phyloP scores from a whole-genome alignment of 2,113 vertebrate species.

The Parotia lawesii region DNA sequence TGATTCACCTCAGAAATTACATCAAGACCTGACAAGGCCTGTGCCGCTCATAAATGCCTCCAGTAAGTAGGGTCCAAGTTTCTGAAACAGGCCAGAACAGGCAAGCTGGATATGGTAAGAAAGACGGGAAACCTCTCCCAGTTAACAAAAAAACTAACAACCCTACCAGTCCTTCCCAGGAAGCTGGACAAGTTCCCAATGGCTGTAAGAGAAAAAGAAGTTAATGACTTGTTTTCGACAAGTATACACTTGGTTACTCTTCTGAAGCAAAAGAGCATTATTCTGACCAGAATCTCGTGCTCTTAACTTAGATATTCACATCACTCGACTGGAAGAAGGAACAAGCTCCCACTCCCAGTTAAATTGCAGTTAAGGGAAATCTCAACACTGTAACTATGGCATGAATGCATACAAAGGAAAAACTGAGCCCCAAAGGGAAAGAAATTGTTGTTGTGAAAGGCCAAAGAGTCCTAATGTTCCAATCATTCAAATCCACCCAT shows the following conservation, averaged over 20 bases:
- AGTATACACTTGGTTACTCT: background rate
- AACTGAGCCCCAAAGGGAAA: background rate
- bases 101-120: background rate
- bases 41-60: background rate
- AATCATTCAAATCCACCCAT: background rate
- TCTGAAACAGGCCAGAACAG: slow-evolving; percentile 14
- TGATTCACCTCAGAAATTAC: background rate
- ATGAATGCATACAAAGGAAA: background rate
- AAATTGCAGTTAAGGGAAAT: background rate
- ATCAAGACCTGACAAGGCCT: background rate
- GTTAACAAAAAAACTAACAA: background rate
- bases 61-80: background rate
- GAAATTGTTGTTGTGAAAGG: background rate
- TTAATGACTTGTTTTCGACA: slow-evolving; percentile 16
- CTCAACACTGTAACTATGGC: background rate
- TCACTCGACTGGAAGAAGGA: background rate
- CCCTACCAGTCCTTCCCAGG: background rate
- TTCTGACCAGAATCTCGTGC: background rate
- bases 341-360: background rate
- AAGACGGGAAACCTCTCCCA: background rate
- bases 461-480: background rate
- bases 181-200: background rate
- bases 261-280: background rate
- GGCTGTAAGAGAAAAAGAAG: background rate
- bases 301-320: background rate